phyloP scores from a whole-genome alignment of 2,797 vertebrate species.

The Eulemur coronatus region DNA sequence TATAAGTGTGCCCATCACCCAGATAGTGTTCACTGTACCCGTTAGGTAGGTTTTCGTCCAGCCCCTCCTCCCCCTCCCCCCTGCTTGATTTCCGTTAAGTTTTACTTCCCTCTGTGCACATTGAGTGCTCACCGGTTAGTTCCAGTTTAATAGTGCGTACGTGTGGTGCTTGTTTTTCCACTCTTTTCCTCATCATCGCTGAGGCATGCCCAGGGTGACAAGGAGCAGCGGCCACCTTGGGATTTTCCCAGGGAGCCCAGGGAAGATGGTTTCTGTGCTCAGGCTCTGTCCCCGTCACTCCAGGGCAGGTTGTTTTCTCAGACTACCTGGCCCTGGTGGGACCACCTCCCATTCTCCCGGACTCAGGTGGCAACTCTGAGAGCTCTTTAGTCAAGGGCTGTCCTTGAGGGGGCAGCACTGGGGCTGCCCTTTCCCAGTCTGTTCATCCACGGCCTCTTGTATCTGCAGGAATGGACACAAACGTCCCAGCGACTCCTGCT shows the following conservation, averaged over 20 bases:
- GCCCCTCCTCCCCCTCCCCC: no score
- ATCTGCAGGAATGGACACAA: slow-evolving; percentile 69
- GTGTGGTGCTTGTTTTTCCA: no score
- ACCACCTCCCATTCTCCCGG: neutral
- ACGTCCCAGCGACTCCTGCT: slow-evolving; percentile 43
- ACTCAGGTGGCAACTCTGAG: neutral
- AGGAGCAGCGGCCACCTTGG: neutral
- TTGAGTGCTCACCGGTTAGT: no score
- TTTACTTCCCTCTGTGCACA: no score
- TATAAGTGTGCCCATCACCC: no score
- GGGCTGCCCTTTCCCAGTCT: neutral
- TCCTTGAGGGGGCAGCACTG: neutral
- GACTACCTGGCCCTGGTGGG: neutral
- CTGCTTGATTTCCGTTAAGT: no score
- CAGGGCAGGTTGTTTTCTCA: neutral
- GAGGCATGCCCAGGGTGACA: neutral
- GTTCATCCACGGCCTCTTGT: neutral
- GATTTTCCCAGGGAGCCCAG: neutral
- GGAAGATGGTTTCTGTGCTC: neutral
- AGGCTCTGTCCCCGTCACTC: neutral
- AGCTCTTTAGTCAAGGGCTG: neutral
- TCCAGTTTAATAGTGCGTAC: no score
- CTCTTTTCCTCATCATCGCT: neutral
- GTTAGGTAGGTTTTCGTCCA: no score
- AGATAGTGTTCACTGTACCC: no score